Evolutionary conservation across 2,797 vertebrate species (phyloP), one percentile per base, ranked within the genome.

Genomic region (Nyctibius grandis): DNA sequence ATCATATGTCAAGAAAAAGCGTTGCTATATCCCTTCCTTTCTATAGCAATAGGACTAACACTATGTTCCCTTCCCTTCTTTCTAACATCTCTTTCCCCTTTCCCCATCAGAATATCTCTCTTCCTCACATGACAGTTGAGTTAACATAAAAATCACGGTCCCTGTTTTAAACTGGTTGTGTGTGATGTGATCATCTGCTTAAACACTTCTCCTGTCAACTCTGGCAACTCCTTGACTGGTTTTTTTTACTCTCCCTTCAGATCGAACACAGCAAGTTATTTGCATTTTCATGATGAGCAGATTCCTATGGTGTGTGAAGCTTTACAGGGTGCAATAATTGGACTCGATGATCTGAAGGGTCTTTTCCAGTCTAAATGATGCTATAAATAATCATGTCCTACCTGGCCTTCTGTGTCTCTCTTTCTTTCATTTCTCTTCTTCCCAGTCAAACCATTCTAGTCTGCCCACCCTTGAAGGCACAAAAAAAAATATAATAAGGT

Each of bases 281-380:
- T 76, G 25, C 34, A 44, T 95, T 92, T 92, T 78, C 42, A 36
- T 21, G 53, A 56, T 19, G 21, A 88, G 47, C 53, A 59, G 61
- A 51, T 86, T 91, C 80, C 51, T 64, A 59, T 0, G 1, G 33
- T 91, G 72, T 80, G 60, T 47, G 40, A 85, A 63, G 78, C 57
- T 82, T 85, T 90, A 84, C 31, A 36, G 11, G 31, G 21, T 56
- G 56, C 45, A 91, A 9, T 57, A 92, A 77, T 9, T 45, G 50
- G 22, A 57, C 25, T 42, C 7, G 1, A 59, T 51, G 50, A 69
- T 67, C 48, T 56, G 76, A 84, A 84, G 57, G 48, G 26, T 47
- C 45, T 92, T 94, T 93, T 91, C 65, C 74, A 85, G 11, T 29
- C 25, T 23, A 68, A 84, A 85, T 77, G 23, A 77, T 81, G 42